A percentile compares a stretch with the other conserved stretches of the same genome.
These are phyloP conservation scores for Bicyclus anynana DNA, from an alignment of 1,140 invertebrate genomes.

Conservation along the genomic window DNA sequence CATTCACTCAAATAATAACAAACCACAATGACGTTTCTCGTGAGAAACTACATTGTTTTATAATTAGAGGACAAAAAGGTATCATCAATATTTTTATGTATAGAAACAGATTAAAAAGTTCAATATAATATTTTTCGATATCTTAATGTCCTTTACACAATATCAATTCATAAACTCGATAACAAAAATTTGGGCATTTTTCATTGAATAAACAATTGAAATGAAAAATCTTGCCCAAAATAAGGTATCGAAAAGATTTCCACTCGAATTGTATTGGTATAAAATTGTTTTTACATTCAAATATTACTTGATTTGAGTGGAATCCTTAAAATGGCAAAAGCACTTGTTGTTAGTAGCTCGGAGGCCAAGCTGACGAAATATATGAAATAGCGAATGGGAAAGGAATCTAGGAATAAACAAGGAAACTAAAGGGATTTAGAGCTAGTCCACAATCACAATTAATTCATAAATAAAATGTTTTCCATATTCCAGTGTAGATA, in stretches of 20 bases:
- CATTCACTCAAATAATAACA: conserved; percentile 19
- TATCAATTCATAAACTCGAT: neutral
- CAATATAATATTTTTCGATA: neutral
- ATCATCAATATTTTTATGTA: too few species aligned
- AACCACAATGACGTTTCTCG: conserved; percentile 8
- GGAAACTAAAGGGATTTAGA: neutral
- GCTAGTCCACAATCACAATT: too few species aligned
- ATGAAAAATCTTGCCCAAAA: neutral
- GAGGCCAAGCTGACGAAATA: neutral
- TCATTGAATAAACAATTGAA: neutral
- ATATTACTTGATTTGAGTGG: neutral
- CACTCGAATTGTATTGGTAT: conserved; percentile 2
- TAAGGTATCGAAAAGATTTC: neutral
- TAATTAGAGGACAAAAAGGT: conserved; percentile 3
- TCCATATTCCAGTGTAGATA: too few species aligned
- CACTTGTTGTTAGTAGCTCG: conserved; percentile 10
- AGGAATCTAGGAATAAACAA: neutral
- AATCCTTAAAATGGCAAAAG: conserved; percentile 3
- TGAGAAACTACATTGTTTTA: conserved; percentile 7
- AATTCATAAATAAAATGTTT: too few species aligned
- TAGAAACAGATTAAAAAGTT: neutral
- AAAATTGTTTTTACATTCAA: too few species aligned
- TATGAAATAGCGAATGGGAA: neutral
- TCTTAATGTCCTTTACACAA: conserved; percentile 3
- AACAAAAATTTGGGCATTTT: neutral